Evolutionary conservation across 2,888 invertebrate genomes (phyloP).

Genomic region (Drosophila planitibia): DNA sequence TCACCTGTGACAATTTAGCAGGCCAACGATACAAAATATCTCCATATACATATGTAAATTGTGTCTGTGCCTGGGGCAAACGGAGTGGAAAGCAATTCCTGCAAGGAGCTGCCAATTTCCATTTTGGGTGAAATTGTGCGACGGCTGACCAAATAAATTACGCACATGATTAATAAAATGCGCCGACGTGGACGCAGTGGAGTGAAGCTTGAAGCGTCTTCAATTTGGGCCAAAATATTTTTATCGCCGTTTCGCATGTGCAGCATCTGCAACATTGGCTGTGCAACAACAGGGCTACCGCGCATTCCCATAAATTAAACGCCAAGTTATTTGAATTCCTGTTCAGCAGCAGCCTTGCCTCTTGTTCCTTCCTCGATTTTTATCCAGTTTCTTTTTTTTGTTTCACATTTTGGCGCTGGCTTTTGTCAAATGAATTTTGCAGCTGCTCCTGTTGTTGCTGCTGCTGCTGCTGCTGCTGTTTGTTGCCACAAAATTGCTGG

Average conservation of each 20-base stretch:
- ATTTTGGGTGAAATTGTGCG: slow-evolving; percentile 77
- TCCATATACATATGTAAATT: slow-evolving; percentile 63
- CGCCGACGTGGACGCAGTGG: slow-evolving; percentile 31
- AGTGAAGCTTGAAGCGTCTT: slow-evolving; percentile 38
- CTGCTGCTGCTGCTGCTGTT: slow-evolving; percentile 9
- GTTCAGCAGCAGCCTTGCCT: slow-evolving; percentile 18
- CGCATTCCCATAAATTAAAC: slow-evolving; percentile 83
- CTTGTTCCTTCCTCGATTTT: not conserved
- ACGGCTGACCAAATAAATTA: slow-evolving; percentile 80
- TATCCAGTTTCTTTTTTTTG: slow-evolving; percentile 35
- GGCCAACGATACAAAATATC: slow-evolving; percentile 49
- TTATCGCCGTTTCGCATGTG: slow-evolving; percentile 66
- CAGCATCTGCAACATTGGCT: slow-evolving; percentile 43
- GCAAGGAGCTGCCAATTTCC: slow-evolving; percentile 59
- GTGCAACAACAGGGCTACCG: slow-evolving; percentile 60
- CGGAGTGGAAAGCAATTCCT: slow-evolving; percentile 10
- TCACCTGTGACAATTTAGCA: slow-evolving; percentile 78
- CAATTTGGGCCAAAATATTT: slow-evolving; percentile 79
- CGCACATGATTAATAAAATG: slow-evolving; percentile 81
- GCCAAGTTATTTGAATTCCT: slow-evolving; percentile 83
- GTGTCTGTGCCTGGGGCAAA: slow-evolving; percentile 44
- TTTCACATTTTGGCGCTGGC: slow-evolving; percentile 58
- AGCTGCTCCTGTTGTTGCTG: slow-evolving; percentile 71
- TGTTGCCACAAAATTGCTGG: slow-evolving; percentile 60
- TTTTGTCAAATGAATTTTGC: slow-evolving; percentile 82